Percentiles rank a stretch among this genome's conserved stretches.
These are phyloP conservation scores for Pemphigus obesinymphae DNA, from an alignment of 1,140 invertebrate genomes.

Conservation along the genomic window DNA sequence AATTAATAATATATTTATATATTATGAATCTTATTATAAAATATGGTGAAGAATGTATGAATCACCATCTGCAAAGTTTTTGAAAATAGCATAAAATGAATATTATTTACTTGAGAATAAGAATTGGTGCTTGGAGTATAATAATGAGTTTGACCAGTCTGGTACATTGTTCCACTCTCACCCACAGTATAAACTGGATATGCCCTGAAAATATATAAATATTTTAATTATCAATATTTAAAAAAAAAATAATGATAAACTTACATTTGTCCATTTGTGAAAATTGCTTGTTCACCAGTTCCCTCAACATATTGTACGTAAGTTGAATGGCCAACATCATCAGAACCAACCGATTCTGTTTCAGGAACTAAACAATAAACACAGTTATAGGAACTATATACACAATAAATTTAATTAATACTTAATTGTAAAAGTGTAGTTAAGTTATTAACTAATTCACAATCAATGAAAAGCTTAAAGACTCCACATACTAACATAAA, in stretches of 20 bases:
- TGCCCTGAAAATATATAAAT: slow-evolving; percentile 55
- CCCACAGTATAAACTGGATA: slow-evolving; percentile 81
- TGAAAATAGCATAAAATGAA: not conserved
- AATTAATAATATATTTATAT: not conserved
- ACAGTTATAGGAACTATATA: not conserved
- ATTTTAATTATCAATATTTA: not conserved
- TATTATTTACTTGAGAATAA: slow-evolving; percentile 34
- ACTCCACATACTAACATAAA: not conserved
- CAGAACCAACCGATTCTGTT: slow-evolving; percentile 55
- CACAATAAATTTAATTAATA: not conserved
- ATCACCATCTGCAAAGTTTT: too few species aligned
- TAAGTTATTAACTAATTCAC: not conserved
- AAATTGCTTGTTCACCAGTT: slow-evolving; percentile 59
- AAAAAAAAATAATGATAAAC: not conserved
- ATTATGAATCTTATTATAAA: not conserved
- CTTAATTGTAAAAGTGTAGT: not conserved
- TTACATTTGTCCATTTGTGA: slow-evolving; percentile 68
- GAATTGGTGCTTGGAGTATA: slow-evolving; percentile 54
- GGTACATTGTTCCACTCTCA: slow-evolving; percentile 67
- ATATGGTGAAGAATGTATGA: not conserved
- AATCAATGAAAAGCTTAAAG: not conserved
- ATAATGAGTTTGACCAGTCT: slow-evolving; percentile 61
- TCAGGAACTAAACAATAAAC: slow-evolving; percentile 53
- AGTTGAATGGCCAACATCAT: slow-evolving; percentile 58
- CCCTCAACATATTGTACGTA: slow-evolving; percentile 69